Evolutionary conservation across 2,113 vertebrate genomes (phyloP).

Genomic region (Malurus elegans): DNA sequence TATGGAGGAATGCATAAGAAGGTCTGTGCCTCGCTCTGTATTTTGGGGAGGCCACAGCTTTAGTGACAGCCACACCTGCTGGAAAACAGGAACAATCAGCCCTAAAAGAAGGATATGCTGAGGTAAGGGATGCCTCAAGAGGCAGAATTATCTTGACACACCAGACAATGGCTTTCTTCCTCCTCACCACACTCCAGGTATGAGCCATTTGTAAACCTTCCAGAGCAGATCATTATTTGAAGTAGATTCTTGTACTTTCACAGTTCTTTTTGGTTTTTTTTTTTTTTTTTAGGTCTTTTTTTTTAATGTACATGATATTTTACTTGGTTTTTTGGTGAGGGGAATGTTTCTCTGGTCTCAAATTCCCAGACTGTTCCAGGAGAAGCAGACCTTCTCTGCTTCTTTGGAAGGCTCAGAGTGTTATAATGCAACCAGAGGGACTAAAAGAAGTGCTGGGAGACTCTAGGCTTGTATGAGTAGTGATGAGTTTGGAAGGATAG

Average conservation of each 20-base stretch:
- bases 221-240: not conserved
- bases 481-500: not conserved
- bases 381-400: not conserved
- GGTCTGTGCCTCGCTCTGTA: not conserved
- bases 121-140: not conserved
- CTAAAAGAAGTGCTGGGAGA: not conserved
- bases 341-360: not conserved
- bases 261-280: accelerated
- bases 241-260: not conserved
- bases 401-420: not conserved
- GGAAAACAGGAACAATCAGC: not conserved
- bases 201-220: not conserved
- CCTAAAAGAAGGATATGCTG: not conserved
- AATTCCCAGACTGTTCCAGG: not conserved
- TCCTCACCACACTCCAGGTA: not conserved
- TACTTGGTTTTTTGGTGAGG: not conserved
- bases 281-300: no score
- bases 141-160: not conserved
- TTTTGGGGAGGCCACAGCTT: accelerated
- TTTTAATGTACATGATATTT: not conserved
- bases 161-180: not conserved
- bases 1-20: not conserved
- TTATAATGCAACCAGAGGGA: not conserved
- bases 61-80: not conserved
- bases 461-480: not conserved